Evolutionary conservation across 2,797 vertebrate genomes (phyloP), one percentile per base, ranked within the genome.

Genomic region (Cirrhinus molitorella): DNA sequence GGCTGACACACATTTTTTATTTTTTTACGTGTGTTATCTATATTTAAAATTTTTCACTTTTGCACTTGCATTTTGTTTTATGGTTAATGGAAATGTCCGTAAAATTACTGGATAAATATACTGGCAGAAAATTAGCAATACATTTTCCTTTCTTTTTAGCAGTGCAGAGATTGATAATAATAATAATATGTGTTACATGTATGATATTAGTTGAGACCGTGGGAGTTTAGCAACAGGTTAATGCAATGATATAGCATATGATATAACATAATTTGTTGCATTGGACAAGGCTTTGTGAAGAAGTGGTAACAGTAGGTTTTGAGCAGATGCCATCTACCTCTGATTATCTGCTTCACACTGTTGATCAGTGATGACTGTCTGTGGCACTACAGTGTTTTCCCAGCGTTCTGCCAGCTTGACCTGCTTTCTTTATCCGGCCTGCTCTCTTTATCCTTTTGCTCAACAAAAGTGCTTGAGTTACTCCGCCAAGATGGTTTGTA

Each of bases 371-470:
- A 21, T 28, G 57, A 78, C 55, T 47, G 37, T 19, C 57, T 25
- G 23, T 59, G 25, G 57, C 57, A 25, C 12, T 7, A 11, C 16
- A 59, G 59, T 31, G 28, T 65, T 53, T 82, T 67, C 37, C 37
- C 37, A 57, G 8, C 1, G 4, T 40, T 70, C 45, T 65, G 31
- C 28, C 16, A 12, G 45, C n/a, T 34, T 76, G 72, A 77, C 72
- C 72, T 59, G 49, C 23, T 37, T 31, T 47, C 86, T 68, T 79
- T 63, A 67, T 73, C 74, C 61, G 13, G 88, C 81, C 82, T 49
- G 70, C 81, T 74, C 68, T 72, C 25, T 83, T 83, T 70, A 83
- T 83, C 73, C 81, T 67, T 68, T 57, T 5, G 5, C 61, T n/a
- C 57, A 40, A 10, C 57, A 16, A 82, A 53, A 51, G 8, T 14